These are phyloP conservation scores for Alca torda DNA, from an alignment of 2,797 vertebrate species.

Conservation along the genomic window DNA sequence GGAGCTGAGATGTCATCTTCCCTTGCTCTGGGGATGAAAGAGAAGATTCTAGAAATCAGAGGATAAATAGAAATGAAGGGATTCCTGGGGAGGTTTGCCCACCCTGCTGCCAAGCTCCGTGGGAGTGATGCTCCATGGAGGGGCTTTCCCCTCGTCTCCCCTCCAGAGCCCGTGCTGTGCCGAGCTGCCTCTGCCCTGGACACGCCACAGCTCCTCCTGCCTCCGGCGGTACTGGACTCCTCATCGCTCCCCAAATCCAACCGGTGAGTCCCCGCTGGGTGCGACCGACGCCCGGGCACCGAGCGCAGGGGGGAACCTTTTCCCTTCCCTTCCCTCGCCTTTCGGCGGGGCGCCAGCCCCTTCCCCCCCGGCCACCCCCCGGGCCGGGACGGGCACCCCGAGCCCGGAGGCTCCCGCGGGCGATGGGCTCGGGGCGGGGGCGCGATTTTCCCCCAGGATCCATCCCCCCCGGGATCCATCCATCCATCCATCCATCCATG, in stretches of 20 bases:
- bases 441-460: neutral
- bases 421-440: neutral
- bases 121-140: neutral
- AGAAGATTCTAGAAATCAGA: constrained; percentile 58
- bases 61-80: neutral
- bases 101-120: neutral
- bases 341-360: neutral
- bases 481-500: neutral
- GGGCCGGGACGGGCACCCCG: neutral
- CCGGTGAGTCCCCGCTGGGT: neutral
- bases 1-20: neutral
- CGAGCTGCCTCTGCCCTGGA: neutral
- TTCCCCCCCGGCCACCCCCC: neutral
- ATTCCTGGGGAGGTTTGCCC: neutral
- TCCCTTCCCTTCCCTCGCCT: neutral
- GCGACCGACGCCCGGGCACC: neutral
- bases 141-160: neutral
- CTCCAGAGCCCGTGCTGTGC: neutral
- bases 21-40: neutral
- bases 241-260: neutral
- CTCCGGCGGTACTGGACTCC: neutral
- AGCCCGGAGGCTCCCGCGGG: neutral
- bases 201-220: neutral
- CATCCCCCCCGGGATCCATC: neutral
- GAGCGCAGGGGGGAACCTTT: neutral